Evolutionary conservation across 2,113 vertebrate genomes (phyloP).

Genomic region (Gnathonemus echidnorhynchus): DNA sequence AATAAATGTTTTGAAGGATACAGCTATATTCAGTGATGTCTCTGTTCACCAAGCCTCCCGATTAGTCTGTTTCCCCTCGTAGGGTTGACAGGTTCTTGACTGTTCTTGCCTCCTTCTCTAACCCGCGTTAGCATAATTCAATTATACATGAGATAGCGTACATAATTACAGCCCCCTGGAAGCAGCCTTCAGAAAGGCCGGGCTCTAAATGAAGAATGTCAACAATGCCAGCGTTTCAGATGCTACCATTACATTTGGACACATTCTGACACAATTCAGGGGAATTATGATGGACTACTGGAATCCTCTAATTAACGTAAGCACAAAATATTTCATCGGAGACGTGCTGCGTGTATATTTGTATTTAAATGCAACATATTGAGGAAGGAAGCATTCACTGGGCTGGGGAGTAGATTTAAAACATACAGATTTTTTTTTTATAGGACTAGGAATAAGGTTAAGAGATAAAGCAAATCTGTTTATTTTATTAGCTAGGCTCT

Average conservation of each 20-base stretch:
- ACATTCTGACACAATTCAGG: slow-evolving; percentile 38
- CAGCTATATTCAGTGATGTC: neutral
- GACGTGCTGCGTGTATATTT: neutral
- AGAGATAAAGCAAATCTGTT: slow-evolving; percentile 55
- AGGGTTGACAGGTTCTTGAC: neutral
- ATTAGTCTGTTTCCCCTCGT: neutral
- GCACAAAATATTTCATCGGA: neutral
- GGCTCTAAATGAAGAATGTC: slow-evolving; percentile 29
- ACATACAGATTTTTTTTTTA: slow-evolving; percentile 30
- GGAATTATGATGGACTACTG: slow-evolving; percentile 27
- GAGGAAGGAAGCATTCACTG: slow-evolving; percentile 26
- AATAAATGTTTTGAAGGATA: neutral
- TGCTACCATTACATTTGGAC: slow-evolving; percentile 11
- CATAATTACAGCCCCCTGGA: slow-evolving; percentile 49
- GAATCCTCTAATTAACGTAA: slow-evolving; percentile 12
- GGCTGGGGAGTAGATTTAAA: slow-evolving; percentile 25
- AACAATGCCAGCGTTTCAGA: slow-evolving; percentile 43
- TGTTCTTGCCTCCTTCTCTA: slow-evolving; percentile 9
- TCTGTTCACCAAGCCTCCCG: neutral
- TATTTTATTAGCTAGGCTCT: slow-evolving; percentile 56
- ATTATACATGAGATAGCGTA: slow-evolving; percentile 60
- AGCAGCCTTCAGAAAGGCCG: slow-evolving; percentile 42
- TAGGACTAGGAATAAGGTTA: slow-evolving; percentile 54
- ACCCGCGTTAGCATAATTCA: slow-evolving; percentile 31
- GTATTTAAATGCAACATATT: neutral